Conservation (phyloP, 2,888 invertebrate species). For the Dysmachus trigonus region DNA sequence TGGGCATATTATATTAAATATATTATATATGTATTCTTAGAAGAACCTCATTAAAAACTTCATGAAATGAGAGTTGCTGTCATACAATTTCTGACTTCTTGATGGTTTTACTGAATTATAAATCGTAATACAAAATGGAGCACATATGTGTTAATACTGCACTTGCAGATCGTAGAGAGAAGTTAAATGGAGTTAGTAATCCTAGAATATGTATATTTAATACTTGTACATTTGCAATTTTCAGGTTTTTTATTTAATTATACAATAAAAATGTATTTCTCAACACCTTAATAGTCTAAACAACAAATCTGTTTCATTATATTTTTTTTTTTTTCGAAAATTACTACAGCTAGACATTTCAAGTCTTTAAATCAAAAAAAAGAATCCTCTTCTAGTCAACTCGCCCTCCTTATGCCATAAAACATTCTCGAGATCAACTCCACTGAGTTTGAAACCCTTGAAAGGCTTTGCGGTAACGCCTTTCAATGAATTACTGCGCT, state of each 20-base stretch:
- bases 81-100: not conserved
- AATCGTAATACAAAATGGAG: not conserved
- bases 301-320: not conserved
- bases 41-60: too few relatives aligned
- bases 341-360: not conserved
- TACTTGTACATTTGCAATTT: too few relatives aligned
- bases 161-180: not conserved
- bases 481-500: not conserved
- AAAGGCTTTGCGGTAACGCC: not conserved
- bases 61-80: not conserved
- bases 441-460: not conserved
- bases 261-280: not conserved
- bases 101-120: not conserved
- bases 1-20: too few relatives aligned
- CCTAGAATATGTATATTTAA: not conserved
- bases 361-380: not conserved
- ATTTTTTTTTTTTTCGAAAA: not conserved
- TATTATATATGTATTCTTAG: too few relatives aligned
- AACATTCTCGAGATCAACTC: not conserved
- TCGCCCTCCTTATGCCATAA: not conserved
- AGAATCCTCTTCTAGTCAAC: not conserved
- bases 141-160: not conserved
- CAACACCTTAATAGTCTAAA: not conserved
- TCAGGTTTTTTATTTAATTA: too few relatives aligned
- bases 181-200: not conserved